Base-by-base conservation (phyloP, 1,140 invertebrate species). In the Helicoverpa zea region DNA sequence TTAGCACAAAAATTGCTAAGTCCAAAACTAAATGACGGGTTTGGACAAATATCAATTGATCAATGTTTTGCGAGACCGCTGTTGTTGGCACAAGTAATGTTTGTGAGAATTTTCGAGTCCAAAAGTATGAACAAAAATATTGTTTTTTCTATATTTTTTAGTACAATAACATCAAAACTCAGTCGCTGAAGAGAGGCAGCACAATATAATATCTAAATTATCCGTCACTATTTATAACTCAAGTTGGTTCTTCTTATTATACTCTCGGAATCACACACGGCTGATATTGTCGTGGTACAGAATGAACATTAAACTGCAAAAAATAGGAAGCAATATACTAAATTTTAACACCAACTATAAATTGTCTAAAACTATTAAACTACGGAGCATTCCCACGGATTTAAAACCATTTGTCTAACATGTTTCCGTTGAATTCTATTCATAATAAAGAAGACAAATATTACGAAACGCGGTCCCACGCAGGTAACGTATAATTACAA, bases 401-500 rank as follows among this genome's bases (percentile, higher is more conserved):
- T 64, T 64, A 64, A 63, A 64, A 75, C 12, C 35, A 59, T 29
- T 75, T 18, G 18, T 75, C 54, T 61, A 13, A 23, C 58, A 58
- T 51, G 58, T 75, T 75, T 75, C 73, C 73, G 58, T 75, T 5
- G 35, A 47, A 47, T 51, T 59, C n/a, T 16, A 1, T 35, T 61
- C 35, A n/a, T 61, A 61, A 59, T 75, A 63, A 18, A 49, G 23
- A 74, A 75, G 73, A 23, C 56, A 75, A 75, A 75, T 43, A 51
- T 61, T 73, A 75, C 11, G 56, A 61, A 49, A 73, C 56, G 29
- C 16, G 52, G 23, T 75, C 73, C 73, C 73, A 75, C 73, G 58
- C 58, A 18, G 11, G 14, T 10, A 74, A 63, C 35, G 7, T 61
- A 43, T 75, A 75, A 75, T 63, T 75, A 63, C 43, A 61, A 51